These are phyloP conservation scores for Prionailurus bengalensis DNA, from an alignment of 2,113 vertebrate genomes.

Conservation along the genomic window DNA sequence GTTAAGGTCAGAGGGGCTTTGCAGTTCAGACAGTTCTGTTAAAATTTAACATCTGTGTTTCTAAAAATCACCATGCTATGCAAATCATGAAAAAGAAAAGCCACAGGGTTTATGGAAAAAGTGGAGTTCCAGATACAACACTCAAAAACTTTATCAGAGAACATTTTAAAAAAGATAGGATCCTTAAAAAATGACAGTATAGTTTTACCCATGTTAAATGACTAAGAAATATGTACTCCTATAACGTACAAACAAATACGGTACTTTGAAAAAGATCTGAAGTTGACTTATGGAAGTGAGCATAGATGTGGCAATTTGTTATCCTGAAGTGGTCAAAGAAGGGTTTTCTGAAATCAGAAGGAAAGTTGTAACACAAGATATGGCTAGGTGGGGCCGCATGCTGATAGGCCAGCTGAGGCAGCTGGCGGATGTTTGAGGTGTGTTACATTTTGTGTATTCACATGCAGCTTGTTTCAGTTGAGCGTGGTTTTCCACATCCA, in stretches of 20 bases:
- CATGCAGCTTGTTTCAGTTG: neutral
- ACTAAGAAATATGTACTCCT: conserved; percentile 22
- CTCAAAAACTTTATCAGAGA: neutral
- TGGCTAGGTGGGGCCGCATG: neutral
- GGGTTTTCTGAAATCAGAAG: conserved; percentile 29
- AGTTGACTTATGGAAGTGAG: conserved; percentile 7
- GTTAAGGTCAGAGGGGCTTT: neutral
- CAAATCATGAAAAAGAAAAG: neutral
- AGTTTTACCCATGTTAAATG: conserved; percentile 49
- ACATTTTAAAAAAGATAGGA: neutral
- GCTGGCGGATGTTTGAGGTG: neutral
- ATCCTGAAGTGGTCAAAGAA: neutral
- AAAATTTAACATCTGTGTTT: conserved; percentile 26
- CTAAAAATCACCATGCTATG: neutral
- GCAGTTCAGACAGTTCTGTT: conserved; percentile 5
- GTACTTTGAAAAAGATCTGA: conserved; percentile 20
- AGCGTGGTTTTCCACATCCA: neutral
- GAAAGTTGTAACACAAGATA: neutral
- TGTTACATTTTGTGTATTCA: neutral
- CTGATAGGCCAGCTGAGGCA: neutral
- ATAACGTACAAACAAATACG: neutral
- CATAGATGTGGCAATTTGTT: neutral
- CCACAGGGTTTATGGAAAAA: neutral
- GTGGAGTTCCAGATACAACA: neutral
- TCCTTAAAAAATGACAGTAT: neutral